These are phyloP conservation scores for Micromys minutus DNA, from an alignment of 2,113 vertebrate genomes.

Conservation along the genomic window DNA sequence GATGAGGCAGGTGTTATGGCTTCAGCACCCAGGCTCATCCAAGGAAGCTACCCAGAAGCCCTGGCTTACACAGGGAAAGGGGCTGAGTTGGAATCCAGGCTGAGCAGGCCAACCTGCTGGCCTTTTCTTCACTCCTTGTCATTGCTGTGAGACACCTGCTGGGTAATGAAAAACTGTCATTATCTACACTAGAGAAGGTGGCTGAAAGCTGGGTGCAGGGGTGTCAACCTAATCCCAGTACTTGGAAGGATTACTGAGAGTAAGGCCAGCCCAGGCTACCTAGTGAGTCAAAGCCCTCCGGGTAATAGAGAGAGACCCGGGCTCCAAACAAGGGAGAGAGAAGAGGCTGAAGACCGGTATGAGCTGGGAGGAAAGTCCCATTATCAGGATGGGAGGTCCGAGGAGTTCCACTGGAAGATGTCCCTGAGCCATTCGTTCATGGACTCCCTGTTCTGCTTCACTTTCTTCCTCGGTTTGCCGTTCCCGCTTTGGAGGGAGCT, in stretches of 20 bases:
- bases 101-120: neutral
- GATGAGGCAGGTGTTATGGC: neutral
- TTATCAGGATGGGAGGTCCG: neutral
- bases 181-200: neutral
- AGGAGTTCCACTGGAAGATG: neutral
- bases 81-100: accelerated
- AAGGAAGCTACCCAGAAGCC: neutral
- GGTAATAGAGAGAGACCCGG: neutral
- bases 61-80: neutral
- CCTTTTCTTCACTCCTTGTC: too few species aligned
- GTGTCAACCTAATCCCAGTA: neutral
- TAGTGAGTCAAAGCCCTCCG: neutral
- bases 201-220: neutral
- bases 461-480: neutral
- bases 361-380: neutral
- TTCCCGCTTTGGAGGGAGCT: too few species aligned
- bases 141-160: neutral
- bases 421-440: neutral
- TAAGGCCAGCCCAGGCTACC: neutral
- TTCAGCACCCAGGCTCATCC: neutral
- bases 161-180: neutral
- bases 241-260: neutral
- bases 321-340: neutral
- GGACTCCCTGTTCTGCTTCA: neutral
- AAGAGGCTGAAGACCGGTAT: neutral